These are phyloP conservation scores for Tetragonisca angustula DNA, from an alignment of 2,888 invertebrate genomes.

Conservation along the genomic window DNA sequence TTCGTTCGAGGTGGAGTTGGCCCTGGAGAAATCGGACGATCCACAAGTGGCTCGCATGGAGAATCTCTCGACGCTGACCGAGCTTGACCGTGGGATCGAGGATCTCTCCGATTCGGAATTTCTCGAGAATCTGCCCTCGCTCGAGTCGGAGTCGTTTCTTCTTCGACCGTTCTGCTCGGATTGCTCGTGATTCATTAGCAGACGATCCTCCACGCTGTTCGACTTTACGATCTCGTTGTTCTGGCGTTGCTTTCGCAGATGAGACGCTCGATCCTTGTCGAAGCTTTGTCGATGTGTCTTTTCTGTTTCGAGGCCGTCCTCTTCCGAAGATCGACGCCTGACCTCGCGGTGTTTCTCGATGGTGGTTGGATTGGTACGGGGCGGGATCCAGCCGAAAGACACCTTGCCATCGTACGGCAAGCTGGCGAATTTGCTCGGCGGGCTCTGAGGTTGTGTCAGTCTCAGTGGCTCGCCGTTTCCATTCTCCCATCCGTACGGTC, in stretches of 20 bases:
- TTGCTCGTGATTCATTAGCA: conserved; percentile 75
- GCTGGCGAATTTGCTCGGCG: conserved; percentile 88
- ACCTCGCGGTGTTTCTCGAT: conserved; percentile 92
- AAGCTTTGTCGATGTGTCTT: conserved; percentile 61
- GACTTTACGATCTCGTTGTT: conserved; percentile 78
- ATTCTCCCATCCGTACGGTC: conserved; percentile 91
- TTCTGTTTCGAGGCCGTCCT: background rate
- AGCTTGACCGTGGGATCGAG: conserved; percentile 81
- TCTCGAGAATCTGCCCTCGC: conserved; percentile 79
- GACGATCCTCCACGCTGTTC: conserved; percentile 79
- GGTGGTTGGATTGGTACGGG: conserved; percentile 86
- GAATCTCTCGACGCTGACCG: conserved; percentile 82
- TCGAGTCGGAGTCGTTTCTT: conserved; percentile 79
- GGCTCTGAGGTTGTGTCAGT: conserved; percentile 86
- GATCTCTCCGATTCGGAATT: conserved; percentile 81
- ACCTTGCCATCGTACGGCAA: conserved; percentile 87
- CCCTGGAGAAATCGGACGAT: conserved; percentile 82
- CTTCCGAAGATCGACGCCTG: conserved; percentile 86
- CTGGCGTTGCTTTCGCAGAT: conserved; percentile 72
- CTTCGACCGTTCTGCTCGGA: conserved; percentile 57
- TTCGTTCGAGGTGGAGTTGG: conserved; percentile 82
- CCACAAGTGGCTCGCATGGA: conserved; percentile 82
- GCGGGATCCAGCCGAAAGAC: conserved; percentile 86
- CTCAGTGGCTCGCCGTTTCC: conserved; percentile 79
- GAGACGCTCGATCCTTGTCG: conserved; percentile 66